phyloP scores from a whole-genome alignment of 2,113 vertebrate genomes.

The Micronycteris hirsuta region DNA sequence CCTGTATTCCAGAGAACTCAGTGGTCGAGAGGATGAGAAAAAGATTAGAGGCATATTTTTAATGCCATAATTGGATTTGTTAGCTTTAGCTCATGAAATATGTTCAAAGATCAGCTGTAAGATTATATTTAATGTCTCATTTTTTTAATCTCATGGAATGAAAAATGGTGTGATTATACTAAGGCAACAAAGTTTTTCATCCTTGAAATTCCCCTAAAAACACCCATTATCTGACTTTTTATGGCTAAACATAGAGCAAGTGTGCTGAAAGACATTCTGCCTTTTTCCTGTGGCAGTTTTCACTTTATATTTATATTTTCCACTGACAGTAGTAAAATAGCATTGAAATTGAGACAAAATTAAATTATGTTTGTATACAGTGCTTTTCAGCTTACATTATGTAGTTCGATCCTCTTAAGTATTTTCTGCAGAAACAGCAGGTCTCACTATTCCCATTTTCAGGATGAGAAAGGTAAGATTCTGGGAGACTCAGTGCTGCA shows the following conservation, averaged over 20 bases:
- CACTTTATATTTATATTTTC: background rate
- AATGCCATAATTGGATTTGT: conserved; percentile 35
- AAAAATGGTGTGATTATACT: background rate
- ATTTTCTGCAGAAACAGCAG: background rate
- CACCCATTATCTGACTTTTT: background rate
- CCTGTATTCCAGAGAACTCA: background rate
- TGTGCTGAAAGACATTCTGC: background rate
- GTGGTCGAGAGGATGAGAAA: background rate
- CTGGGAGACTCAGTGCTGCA: background rate
- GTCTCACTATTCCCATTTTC: background rate
- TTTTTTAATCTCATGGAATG: conserved; percentile 31
- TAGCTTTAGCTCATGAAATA: background rate
- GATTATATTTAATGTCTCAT: background rate
- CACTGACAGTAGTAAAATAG: background rate
- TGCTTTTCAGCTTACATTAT: background rate
- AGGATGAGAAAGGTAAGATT: background rate
- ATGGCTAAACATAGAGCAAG: background rate
- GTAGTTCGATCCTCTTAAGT: background rate
- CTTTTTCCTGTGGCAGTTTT: background rate
- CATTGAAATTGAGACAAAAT: background rate
- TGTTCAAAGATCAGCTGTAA: conserved; percentile 8
- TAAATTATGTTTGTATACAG: background rate
- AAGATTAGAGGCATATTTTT: background rate
- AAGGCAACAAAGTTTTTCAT: background rate
- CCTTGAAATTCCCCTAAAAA: background rate